Evolutionary conservation across 2,888 invertebrate genomes (phyloP).

Genomic region (Leptinotarsa tumamoca): DNA sequence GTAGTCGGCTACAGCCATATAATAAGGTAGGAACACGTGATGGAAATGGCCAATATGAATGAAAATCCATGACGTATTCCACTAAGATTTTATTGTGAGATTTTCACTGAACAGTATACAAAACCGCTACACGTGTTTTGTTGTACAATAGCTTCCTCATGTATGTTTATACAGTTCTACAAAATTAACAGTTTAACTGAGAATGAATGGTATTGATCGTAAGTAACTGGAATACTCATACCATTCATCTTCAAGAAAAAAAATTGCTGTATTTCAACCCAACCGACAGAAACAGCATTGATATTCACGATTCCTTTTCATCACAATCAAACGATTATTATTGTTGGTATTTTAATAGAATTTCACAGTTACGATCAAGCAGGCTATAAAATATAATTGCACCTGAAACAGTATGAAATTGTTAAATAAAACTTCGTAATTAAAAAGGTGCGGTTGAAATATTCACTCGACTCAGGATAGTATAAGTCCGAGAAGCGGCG

Average conservation of each 20-base stretch:
- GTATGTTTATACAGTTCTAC: too few species aligned
- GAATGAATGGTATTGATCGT: too few species aligned
- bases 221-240: too few species aligned
- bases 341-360: slow-evolving; percentile 22
- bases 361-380: slow-evolving; percentile 2
- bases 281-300: background rate
- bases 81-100: too few species aligned
- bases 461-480: slow-evolving; percentile 1
- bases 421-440: slow-evolving; percentile 24
- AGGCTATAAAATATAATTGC: slow-evolving; percentile 27
- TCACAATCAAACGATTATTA: slow-evolving; percentile 11
- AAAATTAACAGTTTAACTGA: too few species aligned
- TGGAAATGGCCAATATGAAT: too few species aligned
- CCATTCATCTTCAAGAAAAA: background rate
- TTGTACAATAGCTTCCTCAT: too few species aligned
- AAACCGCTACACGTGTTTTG: too few species aligned
- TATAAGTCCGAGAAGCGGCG: background rate
- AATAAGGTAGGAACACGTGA: too few species aligned
- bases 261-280: background rate
- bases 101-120: too few species aligned
- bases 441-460: slow-evolving; percentile 27
- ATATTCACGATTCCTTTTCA: slow-evolving; percentile 19
- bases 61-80: too few species aligned
- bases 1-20: too few species aligned
- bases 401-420: slow-evolving; percentile 27